Base-by-base conservation (phyloP, 1,140 invertebrate species). In the Wasmannia auropunctata region DNA sequence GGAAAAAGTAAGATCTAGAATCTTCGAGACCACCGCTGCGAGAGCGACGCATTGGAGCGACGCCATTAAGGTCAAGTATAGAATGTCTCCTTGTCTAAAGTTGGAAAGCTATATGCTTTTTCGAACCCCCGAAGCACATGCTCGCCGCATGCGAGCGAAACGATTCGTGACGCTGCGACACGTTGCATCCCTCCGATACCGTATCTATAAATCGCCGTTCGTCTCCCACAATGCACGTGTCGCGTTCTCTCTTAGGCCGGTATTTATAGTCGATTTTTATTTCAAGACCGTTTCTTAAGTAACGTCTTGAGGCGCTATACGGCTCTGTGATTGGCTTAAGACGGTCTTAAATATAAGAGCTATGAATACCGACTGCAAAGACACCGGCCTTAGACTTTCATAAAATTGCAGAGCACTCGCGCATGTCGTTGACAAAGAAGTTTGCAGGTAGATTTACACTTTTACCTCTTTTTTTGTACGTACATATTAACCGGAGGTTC, bases 61-160 rank as follows among this genome's bases (percentile, higher is more conserved):
- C 54, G 87, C 87, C 84, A 81, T 88, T 89, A 89, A 83, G 87
- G 87, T 88, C 88, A 83, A 89, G 88, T 89, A 88, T 89, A 88
- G 87, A 86, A 62, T 63, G 81, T 70, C 51, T 77, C 37, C 58
- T 86, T 46, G 83, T 85, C 87, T 88, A 88, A 88, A 88, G 65
- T 88, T 89, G 81, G 86, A 51, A 58, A 19, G 63, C 65, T 77
- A 34, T n/a, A 49, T n/a, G n/a, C 28, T 70, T 72, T 88, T 76
- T 86, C 87, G 40, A 76, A 46, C 80, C 49, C 31, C 19, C n/a
- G n/a, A 40, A 28, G 14, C 79, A 83, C 58, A 22, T 83, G 79
- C 77, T 54, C 40, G 77, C 77, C 25, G 79, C 28, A 72, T 58
- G 79, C 79, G 51, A 74, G 40, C 67, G 25, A 81, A 81, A 16